Conservation (phyloP, 2,113 vertebrate species). For the Notechis scutatus region DNA sequence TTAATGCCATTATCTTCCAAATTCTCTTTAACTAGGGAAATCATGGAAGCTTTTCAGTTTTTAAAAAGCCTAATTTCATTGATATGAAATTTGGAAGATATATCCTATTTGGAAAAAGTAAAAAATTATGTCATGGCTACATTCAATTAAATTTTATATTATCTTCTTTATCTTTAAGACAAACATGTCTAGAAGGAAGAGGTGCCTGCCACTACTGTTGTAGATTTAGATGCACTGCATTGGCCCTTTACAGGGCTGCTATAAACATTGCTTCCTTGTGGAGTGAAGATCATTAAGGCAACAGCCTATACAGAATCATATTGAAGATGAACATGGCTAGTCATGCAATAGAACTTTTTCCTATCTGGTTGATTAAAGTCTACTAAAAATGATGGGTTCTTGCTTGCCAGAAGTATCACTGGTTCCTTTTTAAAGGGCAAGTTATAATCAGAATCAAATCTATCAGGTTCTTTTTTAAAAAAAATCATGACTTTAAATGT, state of each 20-base stretch:
- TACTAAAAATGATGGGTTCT: neutral
- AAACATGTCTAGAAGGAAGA: neutral
- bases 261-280: constrained; percentile 1
- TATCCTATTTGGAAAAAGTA: neutral
- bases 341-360: neutral
- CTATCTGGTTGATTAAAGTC: neutral
- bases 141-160: neutral
- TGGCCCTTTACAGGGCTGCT: neutral
- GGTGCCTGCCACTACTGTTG: neutral
- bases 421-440: neutral
- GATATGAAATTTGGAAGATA: neutral
- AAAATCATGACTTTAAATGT: neutral
- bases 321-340: neutral
- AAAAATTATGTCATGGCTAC: neutral
- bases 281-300: neutral
- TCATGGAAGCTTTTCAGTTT: neutral
- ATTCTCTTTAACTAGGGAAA: neutral
- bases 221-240: neutral
- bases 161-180: neutral
- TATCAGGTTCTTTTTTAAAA: neutral
- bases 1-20: neutral
- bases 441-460: neutral
- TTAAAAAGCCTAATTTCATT: neutral
- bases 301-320: neutral
- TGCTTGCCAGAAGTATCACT: neutral